Percentiles rank a stretch among this genome's conserved stretches.
These are phyloP conservation scores for Bubo blakistoni DNA, from an alignment of 2,113 vertebrate species.

Conservation along the genomic window DNA sequence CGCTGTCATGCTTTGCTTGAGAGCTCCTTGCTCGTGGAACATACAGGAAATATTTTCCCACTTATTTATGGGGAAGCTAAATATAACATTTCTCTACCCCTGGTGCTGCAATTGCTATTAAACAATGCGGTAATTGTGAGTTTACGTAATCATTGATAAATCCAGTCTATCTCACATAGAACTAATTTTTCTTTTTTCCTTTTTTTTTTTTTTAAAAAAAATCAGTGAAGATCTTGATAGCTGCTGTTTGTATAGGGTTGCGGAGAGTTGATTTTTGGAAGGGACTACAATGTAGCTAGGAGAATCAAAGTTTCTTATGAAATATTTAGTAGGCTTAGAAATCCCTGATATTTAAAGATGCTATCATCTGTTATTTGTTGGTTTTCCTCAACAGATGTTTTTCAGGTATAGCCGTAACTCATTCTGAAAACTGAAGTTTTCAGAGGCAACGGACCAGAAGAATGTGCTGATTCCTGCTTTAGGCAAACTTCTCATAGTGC, in stretches of 20 bases:
- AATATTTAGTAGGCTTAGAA: not conserved
- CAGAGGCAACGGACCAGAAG: not conserved
- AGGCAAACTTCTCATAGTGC: not conserved
- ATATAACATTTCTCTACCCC: not conserved
- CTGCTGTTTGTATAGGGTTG: not conserved
- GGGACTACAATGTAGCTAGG: not conserved
- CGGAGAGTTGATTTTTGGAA: not conserved
- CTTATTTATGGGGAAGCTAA: conserved; percentile 7
- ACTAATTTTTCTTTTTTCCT: not conserved
- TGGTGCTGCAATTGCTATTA: not conserved
- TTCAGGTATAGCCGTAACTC: not conserved
- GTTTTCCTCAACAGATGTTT: not conserved
- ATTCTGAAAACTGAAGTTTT: not conserved
- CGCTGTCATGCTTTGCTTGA: not conserved
- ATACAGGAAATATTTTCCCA: conserved; percentile 11
- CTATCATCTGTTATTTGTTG: not conserved
- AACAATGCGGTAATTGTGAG: not conserved
- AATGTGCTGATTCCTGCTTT: not conserved
- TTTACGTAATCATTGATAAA: not conserved
- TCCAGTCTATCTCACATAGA: not conserved
- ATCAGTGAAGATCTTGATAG: not conserved
- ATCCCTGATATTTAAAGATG: not conserved
- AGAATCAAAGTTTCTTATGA: not conserved
- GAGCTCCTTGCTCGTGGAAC: not conserved
- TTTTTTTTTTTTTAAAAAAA: not conserved